A percentile compares a stretch with the other conserved stretches of the same genome.
These are phyloP conservation scores for Saiga tatarica DNA, from an alignment of 2,113 vertebrate genomes.

Conservation along the genomic window DNA sequence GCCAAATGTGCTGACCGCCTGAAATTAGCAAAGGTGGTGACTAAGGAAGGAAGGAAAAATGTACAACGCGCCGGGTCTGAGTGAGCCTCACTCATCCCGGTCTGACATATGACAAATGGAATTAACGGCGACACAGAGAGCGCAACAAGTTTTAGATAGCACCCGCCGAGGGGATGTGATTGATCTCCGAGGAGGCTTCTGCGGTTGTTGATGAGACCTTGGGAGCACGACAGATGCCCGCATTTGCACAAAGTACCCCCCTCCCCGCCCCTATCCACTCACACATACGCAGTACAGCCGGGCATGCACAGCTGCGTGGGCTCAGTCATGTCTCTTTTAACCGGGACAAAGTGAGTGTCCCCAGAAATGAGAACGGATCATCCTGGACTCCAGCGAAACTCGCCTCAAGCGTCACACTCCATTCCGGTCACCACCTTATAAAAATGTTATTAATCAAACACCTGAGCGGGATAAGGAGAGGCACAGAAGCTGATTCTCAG, in stretches of 20 bases:
- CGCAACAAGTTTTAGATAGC: slow-evolving; percentile 38
- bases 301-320: background rate
- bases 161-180: slow-evolving; percentile 2
- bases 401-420: slow-evolving; percentile 43
- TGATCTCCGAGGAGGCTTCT: slow-evolving; percentile 1
- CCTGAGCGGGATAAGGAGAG: slow-evolving; percentile 74
- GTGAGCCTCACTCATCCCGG: slow-evolving; percentile 33
- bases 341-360: slow-evolving; percentile 20
- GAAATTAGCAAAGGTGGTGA: slow-evolving; percentile 71
- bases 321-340: background rate
- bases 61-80: background rate
- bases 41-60: slow-evolving; percentile 39
- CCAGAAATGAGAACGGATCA: slow-evolving; percentile 70
- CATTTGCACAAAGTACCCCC: accelerated
- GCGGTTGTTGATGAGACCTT: background rate
- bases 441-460: slow-evolving; percentile 74
- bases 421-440: slow-evolving; percentile 69
- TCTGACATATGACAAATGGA: slow-evolving; percentile 66
- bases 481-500: slow-evolving; percentile 43
- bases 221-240: background rate
- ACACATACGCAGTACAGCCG: background rate
- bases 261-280: accelerated
- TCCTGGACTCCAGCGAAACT: slow-evolving; percentile 55
- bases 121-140: slow-evolving; percentile 66
- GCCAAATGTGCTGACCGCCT: slow-evolving; percentile 76